Base-by-base conservation (phyloP, 2,888 invertebrate species). In the Argyra leucocephala region DNA sequence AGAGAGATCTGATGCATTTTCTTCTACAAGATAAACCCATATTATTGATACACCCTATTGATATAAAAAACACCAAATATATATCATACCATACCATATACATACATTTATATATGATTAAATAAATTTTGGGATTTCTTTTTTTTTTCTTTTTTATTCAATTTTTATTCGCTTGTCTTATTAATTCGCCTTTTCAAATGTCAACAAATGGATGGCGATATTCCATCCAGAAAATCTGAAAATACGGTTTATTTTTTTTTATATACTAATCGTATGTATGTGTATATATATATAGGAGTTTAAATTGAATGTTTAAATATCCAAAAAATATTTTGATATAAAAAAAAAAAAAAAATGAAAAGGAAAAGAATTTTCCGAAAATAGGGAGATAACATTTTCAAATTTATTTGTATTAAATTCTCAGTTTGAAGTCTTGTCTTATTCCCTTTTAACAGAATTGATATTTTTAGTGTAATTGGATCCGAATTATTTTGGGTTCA, bases 391-490 rank as follows among this genome's bases (percentile, higher is more conserved):
- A 31, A 31, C n/a, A 18, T 48, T 48, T 48, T 48, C 18, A 5
- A 48, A 48, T 18, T 15, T 15, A 15, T 48, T 31, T 31, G 31
- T 31, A 10, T 31, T 7, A 31, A 12, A 10, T 31, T 31, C 12
- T 31, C 31, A 2, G 31, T 31, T 31, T 31, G 1, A 10, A 1
- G 3, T 31, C 12, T 6, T 31, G 3, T 31, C 10, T 31, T 31
- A n/a, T n/a, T n/a, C n/a, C n/a, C 12, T 31, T 48, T 48, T 48
- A 15, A 18, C 2, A 18, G 48, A 48, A 48, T 48, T 48, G 48
- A 48, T 48, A 48, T 48, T 48, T n/a, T 48, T 48, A 48, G n/a
- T 48, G n/a, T 48, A 48, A 48, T 48, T 48, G 48, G 48, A 48
- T 48, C 18, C n/a, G 48, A 48, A n/a, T 48, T 48, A 48, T 48